Base-by-base conservation (phyloP, 1,140 invertebrate species). In the Ptiloglossa arizonensis region DNA sequence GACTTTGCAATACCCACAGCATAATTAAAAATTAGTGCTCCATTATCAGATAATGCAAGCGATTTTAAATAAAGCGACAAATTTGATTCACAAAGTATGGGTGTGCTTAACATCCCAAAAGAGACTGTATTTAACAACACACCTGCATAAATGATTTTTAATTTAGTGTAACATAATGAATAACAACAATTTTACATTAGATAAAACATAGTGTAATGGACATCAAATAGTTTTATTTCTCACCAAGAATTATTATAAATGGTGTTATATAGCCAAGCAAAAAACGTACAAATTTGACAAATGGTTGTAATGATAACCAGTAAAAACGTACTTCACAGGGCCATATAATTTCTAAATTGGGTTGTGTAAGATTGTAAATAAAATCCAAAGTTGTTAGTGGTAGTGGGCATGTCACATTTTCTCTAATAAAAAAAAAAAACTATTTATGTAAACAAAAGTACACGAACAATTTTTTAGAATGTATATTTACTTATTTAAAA, bases 11-110 rank as follows among this genome's bases (percentile, higher is more conserved):
- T 82, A 56, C 90, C 89, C 17, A 91, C 73, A 22, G 85, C 89
- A 81, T 88, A 91, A 83, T 90, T 91, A 60, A 90, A 87, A 54
- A 92, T 79, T 44, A 92, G 75, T 64, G 89, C 90, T n/a, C 88
- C 89, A 70, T 88, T 89, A 64, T 92, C 91, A 57, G 90, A 91
- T 62, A 92, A 73, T 22, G 90, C 89, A 32, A 92, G 82, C 38
- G 89, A 86, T 44, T 88, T 79, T 38, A 92, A 82, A 79, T 92
- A 92, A 46, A 91, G 57, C 0, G 89, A 88, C 46, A 90, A 80
- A 74, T 87, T 88, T 24, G 88, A 87, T 68, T 89, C 86, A 48
- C 78, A 83, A 27, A 88, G 63, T 52, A 88, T 74, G 17, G 87
- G 63, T 41, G 82, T 86, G 63, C 78, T 90, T 52, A 90, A 71